phyloP scores from a whole-genome alignment of 2,888 invertebrate genomes.

The Criorhina ranunculi region DNA sequence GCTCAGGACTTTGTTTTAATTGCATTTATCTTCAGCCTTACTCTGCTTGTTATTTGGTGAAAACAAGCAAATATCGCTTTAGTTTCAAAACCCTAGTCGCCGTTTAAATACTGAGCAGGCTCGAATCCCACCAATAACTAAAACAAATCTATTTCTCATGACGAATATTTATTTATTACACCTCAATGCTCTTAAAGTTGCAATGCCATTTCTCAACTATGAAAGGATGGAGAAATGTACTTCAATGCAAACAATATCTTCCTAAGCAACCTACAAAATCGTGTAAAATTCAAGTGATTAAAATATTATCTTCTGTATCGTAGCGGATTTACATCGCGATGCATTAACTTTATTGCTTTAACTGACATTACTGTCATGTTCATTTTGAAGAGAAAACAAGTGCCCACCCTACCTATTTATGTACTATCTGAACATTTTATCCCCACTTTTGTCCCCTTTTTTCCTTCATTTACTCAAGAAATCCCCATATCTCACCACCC shows the following conservation, averaged over 20 bases:
- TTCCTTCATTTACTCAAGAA: conserved; percentile 47
- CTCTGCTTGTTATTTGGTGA: too few relatives aligned
- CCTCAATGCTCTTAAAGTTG: too few relatives aligned
- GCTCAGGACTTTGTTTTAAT: too few relatives aligned
- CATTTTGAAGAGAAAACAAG: conserved; percentile 57
- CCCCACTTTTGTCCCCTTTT: conserved; percentile 36
- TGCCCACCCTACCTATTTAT: conserved; percentile 28
- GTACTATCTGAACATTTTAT: conserved; percentile 20
- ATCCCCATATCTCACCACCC: conserved; percentile 50
- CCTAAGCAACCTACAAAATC: background rate
- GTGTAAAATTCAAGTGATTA: conserved; percentile 60
- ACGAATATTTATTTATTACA: too few relatives aligned
- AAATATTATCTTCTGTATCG: conserved; percentile 66
- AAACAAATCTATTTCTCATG: too few relatives aligned
- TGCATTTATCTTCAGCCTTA: too few relatives aligned
- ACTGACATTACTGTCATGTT: conserved; percentile 74
- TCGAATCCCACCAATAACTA: too few relatives aligned
- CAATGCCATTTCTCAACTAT: too few relatives aligned
- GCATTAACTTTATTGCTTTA: conserved; percentile 73
- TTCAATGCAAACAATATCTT: conserved; percentile 1
- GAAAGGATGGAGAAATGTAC: background rate
- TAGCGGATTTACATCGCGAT: conserved; percentile 63
- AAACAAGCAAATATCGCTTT: too few relatives aligned
- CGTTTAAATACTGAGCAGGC: too few relatives aligned
- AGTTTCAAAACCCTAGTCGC: too few relatives aligned